phyloP scores from a whole-genome alignment of 2,113 vertebrate genomes.

The Callospermophilus lateralis region DNA sequence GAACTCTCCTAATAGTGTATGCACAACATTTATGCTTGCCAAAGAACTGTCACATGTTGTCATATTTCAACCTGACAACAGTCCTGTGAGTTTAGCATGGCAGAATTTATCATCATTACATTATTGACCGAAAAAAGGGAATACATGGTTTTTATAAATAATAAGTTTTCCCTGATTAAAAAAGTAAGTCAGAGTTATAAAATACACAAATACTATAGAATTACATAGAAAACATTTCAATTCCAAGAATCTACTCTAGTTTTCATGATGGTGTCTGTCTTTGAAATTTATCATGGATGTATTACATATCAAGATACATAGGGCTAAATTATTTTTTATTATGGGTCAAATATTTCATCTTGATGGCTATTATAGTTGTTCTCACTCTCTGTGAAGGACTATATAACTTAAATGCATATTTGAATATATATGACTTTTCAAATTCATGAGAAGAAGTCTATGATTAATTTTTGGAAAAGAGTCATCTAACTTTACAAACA shows the following conservation, averaged over 20 bases:
- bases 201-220: not conserved
- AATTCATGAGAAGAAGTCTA: not conserved
- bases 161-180: not conserved
- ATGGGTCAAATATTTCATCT: not conserved
- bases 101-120: not conserved
- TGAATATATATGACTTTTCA: not conserved
- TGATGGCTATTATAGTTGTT: not conserved
- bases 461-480: not conserved
- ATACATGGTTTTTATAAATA: not conserved
- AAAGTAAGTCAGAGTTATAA: not conserved
- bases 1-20: not conserved
- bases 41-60: not conserved
- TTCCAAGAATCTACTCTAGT: not conserved
- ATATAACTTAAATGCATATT: not conserved
- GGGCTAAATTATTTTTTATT: not conserved
- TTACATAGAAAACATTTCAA: not conserved
- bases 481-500: not conserved
- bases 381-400: not conserved
- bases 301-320: not conserved
- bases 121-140: not conserved
- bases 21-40: not conserved
- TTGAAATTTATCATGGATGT: not conserved
- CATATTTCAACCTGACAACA: not conserved
- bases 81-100: not conserved
- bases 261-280: not conserved